A percentile compares a stretch with the other conserved stretches of the same genome.
These are phyloP conservation scores for Brachyhypopomus occidentalis DNA, from an alignment of 2,113 vertebrate genomes.

Conservation along the genomic window DNA sequence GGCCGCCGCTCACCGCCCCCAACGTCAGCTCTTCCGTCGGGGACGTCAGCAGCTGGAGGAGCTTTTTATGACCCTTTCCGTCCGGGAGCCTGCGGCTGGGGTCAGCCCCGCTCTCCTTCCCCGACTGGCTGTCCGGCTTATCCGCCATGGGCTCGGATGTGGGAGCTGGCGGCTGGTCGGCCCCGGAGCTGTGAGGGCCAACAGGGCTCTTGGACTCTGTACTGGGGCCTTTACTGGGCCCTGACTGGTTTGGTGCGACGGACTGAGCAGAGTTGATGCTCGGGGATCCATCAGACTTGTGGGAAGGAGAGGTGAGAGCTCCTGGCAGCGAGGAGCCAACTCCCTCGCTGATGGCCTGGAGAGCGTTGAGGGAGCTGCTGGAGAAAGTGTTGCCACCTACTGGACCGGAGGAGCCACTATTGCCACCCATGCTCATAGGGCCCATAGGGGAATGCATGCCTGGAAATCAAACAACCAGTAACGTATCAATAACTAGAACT, in stretches of 20 bases:
- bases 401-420: slow-evolving; percentile 67
- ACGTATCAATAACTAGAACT: not conserved
- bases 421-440: slow-evolving; percentile 75
- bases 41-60: slow-evolving; percentile 92
- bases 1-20: slow-evolving; percentile 41
- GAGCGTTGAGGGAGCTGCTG: slow-evolving; percentile 94
- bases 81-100: slow-evolving; percentile 79
- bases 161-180: slow-evolving; percentile 65
- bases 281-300: slow-evolving; percentile 88
- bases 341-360: slow-evolving; percentile 97
- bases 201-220: slow-evolving; percentile 88
- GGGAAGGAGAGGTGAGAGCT: slow-evolving; percentile 86
- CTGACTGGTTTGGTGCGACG: slow-evolving; percentile 62
- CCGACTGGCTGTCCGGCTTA: slow-evolving; percentile 84
- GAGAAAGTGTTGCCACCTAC: slow-evolving; percentile 82
- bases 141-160: slow-evolving; percentile 83
- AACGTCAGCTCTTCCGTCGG: slow-evolving; percentile 85
- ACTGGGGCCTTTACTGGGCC: slow-evolving; percentile 71
- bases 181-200: slow-evolving; percentile 73
- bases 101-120: slow-evolving; percentile 80
- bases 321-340: slow-evolving; percentile 91
- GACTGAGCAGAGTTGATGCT: slow-evolving; percentile 81
- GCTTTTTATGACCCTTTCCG: slow-evolving; percentile 91
- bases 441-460: slow-evolving; percentile 93
- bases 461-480: slow-evolving; percentile 61